Percentiles rank a stretch among this genome's conserved stretches.
phyloP scores from a whole-genome alignment of 1,140 invertebrate genomes.

The Cryptotermes secundus region DNA sequence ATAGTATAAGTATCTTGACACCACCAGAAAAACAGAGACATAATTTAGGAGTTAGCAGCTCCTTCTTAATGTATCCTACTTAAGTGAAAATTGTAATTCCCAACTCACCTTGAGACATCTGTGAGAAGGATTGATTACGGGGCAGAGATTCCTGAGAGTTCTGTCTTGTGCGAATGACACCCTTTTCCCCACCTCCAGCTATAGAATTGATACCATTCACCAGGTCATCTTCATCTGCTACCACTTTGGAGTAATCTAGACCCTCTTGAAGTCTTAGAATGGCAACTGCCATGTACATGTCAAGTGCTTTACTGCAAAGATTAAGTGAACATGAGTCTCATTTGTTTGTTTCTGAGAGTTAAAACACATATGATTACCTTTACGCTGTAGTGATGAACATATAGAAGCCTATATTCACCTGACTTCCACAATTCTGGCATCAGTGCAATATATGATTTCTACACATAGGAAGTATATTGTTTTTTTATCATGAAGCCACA shows the following conservation, averaged over 20 bases:
- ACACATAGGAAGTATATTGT: too few relatives aligned
- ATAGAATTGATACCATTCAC: constrained; percentile 36
- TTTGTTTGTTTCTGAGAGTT: neutral
- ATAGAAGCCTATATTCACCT: too few relatives aligned
- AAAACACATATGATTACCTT: neutral
- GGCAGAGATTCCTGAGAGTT: constrained; percentile 47
- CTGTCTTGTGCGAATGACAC: constrained; percentile 35
- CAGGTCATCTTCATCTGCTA: constrained; percentile 55
- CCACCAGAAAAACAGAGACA: too few relatives aligned
- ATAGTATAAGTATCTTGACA: too few relatives aligned
- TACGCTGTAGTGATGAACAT: too few relatives aligned
- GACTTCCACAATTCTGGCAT: too few relatives aligned
- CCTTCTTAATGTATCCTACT: too few relatives aligned
- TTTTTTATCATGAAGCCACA: too few relatives aligned
- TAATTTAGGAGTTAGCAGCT: too few relatives aligned
- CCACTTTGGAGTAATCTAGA: constrained; percentile 66
- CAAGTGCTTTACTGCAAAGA: constrained; percentile 79
- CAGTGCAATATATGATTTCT: too few relatives aligned
- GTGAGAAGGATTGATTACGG: constrained; percentile 61
- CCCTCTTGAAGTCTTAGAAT: constrained; percentile 82
- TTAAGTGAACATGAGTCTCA: neutral
- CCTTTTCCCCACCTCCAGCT: constrained; percentile 24
- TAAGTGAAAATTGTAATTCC: too few relatives aligned
- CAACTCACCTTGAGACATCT: constrained; percentile 61
- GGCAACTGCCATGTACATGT: constrained; percentile 87